These are phyloP conservation scores for Portevinia maculata DNA, from an alignment of 2,888 invertebrate genomes.

Conservation along the genomic window DNA sequence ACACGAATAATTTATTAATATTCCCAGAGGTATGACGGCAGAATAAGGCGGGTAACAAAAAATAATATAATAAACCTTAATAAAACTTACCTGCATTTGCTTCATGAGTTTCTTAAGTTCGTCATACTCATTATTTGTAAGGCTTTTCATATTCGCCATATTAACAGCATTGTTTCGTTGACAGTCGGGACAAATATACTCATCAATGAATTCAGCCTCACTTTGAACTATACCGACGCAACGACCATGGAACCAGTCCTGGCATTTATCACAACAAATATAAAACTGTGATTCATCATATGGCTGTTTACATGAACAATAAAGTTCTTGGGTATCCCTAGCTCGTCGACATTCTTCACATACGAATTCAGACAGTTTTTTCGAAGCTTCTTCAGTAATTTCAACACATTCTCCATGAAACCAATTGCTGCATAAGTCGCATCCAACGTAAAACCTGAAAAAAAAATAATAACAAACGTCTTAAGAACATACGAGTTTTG, in stretches of 20 bases:
- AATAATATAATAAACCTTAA: no score
- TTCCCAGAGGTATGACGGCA: no score
- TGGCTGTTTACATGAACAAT: slow-evolving; percentile 97
- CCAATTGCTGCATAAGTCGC: slow-evolving; percentile 99
- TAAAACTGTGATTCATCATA: slow-evolving; percentile 99
- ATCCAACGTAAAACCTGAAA: slow-evolving; percentile 96
- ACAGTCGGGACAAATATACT: slow-evolving; percentile 98
- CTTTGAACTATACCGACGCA: slow-evolving; percentile 97
- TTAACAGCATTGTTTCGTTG: slow-evolving; percentile 94
- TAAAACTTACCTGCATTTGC: slow-evolving; percentile 89
- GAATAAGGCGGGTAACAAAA: no score
- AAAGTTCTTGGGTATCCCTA: slow-evolving; percentile 94
- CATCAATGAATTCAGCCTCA: slow-evolving; percentile 97
- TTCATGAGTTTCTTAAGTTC: slow-evolving; percentile 93
- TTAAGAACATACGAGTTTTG: no score
- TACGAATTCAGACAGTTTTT: slow-evolving; percentile 94
- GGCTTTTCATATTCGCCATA: slow-evolving; percentile 94
- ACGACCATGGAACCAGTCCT: slow-evolving; percentile 99
- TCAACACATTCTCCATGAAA: slow-evolving; percentile 99
- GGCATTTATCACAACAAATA: slow-evolving; percentile 99
- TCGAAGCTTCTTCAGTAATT: slow-evolving; percentile 95
- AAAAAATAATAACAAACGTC: slow-evolving; percentile 20
- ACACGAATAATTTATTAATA: background rate
- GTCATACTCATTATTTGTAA: slow-evolving; percentile 91
- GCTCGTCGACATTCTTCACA: slow-evolving; percentile 94